phyloP scores from a whole-genome alignment of 2,113 vertebrate genomes.

The Hymenochirus boettgeri region DNA sequence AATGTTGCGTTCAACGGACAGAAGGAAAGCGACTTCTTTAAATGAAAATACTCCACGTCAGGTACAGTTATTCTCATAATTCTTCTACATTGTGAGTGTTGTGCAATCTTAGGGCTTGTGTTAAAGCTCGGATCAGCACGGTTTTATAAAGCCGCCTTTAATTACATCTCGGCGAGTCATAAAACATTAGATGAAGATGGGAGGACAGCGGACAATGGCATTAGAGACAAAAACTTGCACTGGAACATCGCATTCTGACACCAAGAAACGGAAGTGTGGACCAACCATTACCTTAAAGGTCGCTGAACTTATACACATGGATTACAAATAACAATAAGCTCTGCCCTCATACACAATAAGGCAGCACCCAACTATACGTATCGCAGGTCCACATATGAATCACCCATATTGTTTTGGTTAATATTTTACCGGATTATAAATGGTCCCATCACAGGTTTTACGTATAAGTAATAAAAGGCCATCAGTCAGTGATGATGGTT shows the following conservation, averaged over 20 bases:
- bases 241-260: not conserved
- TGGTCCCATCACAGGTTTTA: no score
- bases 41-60: conserved; percentile 13
- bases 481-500: no score
- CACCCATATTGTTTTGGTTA: no score
- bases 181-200: conserved; percentile 1
- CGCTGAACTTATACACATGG: no score
- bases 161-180: conserved; percentile 11
- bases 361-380: no score
- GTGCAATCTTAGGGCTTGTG: not conserved
- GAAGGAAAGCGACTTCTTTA: not conserved
- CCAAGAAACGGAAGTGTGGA: not conserved
- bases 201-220: conserved; percentile 15
- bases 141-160: conserved; percentile 13
- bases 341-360: no score
- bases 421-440: no score
- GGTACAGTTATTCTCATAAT: conserved; percentile 28
- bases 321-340: no score
- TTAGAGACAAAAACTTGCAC: not conserved
- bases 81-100: conserved; percentile 16
- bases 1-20: conserved; percentile 1
- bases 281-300: no score
- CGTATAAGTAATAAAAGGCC: no score
- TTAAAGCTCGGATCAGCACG: not conserved
- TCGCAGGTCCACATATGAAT: no score